Base-by-base conservation (phyloP, 2,113 vertebrate genomes). In the Poecile atricapillus region DNA sequence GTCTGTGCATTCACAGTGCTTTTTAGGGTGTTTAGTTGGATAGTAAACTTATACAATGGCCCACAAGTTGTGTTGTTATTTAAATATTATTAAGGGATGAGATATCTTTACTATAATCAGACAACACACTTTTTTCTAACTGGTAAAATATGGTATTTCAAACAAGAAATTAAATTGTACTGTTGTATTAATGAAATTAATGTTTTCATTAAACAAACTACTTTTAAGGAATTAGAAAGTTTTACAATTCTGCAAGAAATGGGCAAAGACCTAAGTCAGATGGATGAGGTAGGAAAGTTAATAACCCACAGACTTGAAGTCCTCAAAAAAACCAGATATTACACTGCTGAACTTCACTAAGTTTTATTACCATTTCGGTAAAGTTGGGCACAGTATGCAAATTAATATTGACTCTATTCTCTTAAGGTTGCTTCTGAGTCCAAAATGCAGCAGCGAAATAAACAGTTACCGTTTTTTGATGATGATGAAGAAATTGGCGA, bases 401-500 rank as follows among this genome's bases (percentile, higher is more conserved):
- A 87, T 83, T 95, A 59, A 85, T 90, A 8, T 6, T 86, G 13
- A 33, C 43, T 97, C 93, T 90, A 43, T 97, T 95, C 92, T 55
- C 93, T 37, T 69, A 97, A 98, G 98, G 97, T 97, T 65, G 28
- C 82, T 55, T 82, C 98, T 88, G 98, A 98, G 82, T 94, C 98
- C 76, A 98, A 98, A 96, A 78, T 97, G 22, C 98, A 98, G 44
- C 97, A 98, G 5, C 98, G 98, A 80, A 98, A 81, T 85, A 97
- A 98, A 94, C 98, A 98, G 7, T 76, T 97, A 94, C 98, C 95
- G 1, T 98, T 98, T 18, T 99, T 99, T n/a, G 98, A 98, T 90
- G 98, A 98, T 49, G 98, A 99, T 11, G 99, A 99, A n/a, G 99
- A 99, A 96, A 97, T 98, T 98, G 98, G 98, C 6, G 99, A 99